Evolutionary conservation across 2,113 vertebrate genomes (phyloP).

Genomic region (Hydropotes inermis): DNA sequence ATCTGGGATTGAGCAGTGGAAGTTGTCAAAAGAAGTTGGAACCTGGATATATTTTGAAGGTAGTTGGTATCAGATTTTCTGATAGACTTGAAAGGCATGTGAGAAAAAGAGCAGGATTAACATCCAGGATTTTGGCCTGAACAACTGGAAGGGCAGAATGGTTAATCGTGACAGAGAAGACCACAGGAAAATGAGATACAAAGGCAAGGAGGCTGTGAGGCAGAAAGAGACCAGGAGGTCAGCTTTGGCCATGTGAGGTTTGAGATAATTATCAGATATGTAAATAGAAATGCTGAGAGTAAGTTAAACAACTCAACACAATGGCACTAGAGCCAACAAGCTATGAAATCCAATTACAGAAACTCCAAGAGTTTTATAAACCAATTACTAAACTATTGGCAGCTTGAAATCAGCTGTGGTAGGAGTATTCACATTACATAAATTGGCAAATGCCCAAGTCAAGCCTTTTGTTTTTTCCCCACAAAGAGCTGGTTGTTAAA

Average conservation of each 20-base stretch:
- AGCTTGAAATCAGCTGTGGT: neutral
- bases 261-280: neutral
- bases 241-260: neutral
- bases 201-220: neutral
- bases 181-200: neutral
- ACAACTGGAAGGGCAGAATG: neutral
- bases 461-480: too few species aligned
- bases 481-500: neutral
- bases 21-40: neutral
- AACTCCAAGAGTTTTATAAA: neutral
- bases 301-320: neutral
- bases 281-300: neutral
- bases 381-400: neutral
- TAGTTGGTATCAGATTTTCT: neutral
- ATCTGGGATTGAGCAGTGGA: neutral
- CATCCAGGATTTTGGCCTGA: neutral
- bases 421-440: neutral
- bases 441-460: neutral
- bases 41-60: neutral
- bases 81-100: neutral
- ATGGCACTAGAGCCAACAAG: too few species aligned
- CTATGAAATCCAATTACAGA: neutral
- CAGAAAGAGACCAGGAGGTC: neutral
- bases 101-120: neutral
- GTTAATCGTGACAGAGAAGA: neutral